Base-by-base conservation (phyloP, 35 echinoderm and acorn worm species). In the Strongylocentrotus purpuratus region DNA sequence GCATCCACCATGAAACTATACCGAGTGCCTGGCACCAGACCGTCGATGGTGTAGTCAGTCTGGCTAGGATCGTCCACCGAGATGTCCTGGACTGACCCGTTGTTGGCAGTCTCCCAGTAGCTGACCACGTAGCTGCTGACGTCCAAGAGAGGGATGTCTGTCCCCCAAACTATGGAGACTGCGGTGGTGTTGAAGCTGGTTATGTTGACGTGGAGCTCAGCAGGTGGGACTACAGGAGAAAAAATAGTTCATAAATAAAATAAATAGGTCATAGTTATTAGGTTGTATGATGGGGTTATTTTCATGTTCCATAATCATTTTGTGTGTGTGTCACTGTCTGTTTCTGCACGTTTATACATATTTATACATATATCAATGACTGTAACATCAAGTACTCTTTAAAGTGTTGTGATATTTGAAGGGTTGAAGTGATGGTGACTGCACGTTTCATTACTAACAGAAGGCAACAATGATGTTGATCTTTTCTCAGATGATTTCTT, bases 161-260 rank as follows among this genome's bases (percentile, higher is more conserved):
- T 46, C 12, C 45, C 87, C 91, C 91, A 93, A 6, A 28, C 91
- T 13, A 93, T 93, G 48, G 91, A 93, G 48, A 93, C 46, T 0
- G 91, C 13, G 7, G 91, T 93, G 33, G 91, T 48, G 91, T 93
- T 93, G 91, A 28, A 58, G 48, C 11, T 28, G 5, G 91, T 93
- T 33, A 93, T 58, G 48, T 58, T 93, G 91, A 58, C 91, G n/a
- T 31, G 45, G 11, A 93, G 48, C 20, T 47, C 48, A 25, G 31
- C 45, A 93, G 91, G 91, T 20, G 91, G 46, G 46, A 33, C 91
- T 93, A 55, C 32, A 55, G 7, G 12, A 14, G 48, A 20, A 28
- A 55, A 93, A 93, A 55, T 8, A 92, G 88, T n/a, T n/a, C n/a
- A n/a, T n/a, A n/a, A n/a, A n/a, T n/a, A n/a, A n/a, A n/a, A n/a